A percentile compares a stretch with the other conserved stretches of the same genome.
Conservation (phyloP, 2,888 invertebrate species). For the Gryllus longicercus region DNA sequence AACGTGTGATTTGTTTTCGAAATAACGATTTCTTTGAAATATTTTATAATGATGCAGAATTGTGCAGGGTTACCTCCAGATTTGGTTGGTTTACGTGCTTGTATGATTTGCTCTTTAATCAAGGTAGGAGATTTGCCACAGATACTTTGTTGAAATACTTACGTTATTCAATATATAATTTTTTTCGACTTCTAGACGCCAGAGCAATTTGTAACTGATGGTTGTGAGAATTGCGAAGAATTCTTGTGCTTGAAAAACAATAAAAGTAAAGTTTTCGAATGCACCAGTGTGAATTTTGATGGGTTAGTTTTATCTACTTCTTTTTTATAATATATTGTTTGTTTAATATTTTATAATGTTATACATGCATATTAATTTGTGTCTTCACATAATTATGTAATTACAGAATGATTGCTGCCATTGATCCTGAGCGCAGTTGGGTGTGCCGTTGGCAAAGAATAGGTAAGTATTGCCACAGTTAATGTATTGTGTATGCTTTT, state of each 20-base stretch:
- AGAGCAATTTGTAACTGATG: neutral
- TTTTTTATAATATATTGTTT: too few species aligned
- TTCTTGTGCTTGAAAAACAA: neutral
- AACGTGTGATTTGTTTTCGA: too few species aligned
- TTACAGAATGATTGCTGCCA: neutral
- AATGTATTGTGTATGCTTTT: too few species aligned
- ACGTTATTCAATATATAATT: neutral
- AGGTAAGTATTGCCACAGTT: neutral
- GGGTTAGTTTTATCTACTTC: neutral
- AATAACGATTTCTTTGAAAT: too few species aligned
- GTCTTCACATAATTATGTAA: too few species aligned
- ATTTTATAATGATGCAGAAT: too few species aligned
- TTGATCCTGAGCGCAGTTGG: neutral
- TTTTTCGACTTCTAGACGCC: neutral
- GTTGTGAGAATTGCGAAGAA: neutral
- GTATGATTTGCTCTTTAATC: constrained; percentile 10
- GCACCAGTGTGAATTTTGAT: constrained; percentile 3
- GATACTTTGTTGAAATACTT: neutral
- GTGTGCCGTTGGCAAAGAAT: neutral
- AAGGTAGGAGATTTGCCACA: neutral
- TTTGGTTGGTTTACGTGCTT: neutral
- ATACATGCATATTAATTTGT: neutral
- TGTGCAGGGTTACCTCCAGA: neutral
- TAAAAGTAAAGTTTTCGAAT: neutral
- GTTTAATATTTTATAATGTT: neutral